These are phyloP conservation scores for Lottia gigantea DNA, from an alignment of 2,888 invertebrate genomes.

Conservation along the genomic window DNA sequence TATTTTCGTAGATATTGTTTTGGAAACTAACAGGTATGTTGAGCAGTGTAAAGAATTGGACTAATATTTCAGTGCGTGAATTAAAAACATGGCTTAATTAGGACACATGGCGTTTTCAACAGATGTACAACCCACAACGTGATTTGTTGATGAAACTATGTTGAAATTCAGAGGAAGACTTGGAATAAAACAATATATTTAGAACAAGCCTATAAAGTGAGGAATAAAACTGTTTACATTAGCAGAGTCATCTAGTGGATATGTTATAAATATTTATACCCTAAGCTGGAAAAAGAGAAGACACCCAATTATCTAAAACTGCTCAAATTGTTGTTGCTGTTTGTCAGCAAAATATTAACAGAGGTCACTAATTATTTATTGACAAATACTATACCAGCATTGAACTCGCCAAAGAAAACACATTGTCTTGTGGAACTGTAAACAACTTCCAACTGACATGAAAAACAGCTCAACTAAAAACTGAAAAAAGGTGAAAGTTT, in stretches of 20 bases:
- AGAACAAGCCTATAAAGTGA: no score
- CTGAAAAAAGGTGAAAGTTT: no score
- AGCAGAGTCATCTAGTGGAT: neutral
- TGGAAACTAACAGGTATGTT: neutral
- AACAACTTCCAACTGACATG: neutral
- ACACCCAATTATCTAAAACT: neutral
- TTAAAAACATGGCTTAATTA: neutral
- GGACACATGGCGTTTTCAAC: neutral
- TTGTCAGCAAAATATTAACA: neutral
- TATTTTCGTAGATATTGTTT: neutral
- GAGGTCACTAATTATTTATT: neutral
- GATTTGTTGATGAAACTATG: constrained; percentile 3
- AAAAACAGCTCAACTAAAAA: neutral
- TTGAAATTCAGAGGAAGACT: neutral
- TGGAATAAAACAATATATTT: neutral
- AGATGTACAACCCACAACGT: neutral
- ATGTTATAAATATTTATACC: neutral
- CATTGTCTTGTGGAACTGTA: neutral
- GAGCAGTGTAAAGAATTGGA: neutral
- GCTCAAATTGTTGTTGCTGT: neutral
- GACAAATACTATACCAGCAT: neutral
- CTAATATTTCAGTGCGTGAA: neutral
- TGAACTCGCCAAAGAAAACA: neutral
- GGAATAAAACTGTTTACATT: neutral
- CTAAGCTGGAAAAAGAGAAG: neutral